phyloP scores from a whole-genome alignment of 2,888 invertebrate species.

The Cylindroiulus punctatus region DNA sequence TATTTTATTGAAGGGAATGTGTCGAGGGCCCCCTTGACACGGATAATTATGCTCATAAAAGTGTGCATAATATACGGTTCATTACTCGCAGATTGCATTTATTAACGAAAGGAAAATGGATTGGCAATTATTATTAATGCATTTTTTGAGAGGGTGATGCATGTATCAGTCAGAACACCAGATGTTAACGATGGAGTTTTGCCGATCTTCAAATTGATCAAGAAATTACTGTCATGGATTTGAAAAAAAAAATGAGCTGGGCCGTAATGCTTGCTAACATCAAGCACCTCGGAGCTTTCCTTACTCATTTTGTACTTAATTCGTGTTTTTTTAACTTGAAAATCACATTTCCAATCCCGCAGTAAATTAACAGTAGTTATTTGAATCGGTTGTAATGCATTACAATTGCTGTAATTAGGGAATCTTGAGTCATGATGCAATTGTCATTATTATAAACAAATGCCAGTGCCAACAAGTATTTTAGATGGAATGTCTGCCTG shows the following conservation, averaged over 20 bases:
- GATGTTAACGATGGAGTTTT: not conserved
- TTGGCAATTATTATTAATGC: conserved; percentile 22
- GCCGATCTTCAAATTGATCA: not conserved
- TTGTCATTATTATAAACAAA: too few species aligned
- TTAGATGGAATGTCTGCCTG: not conserved
- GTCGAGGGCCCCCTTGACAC: not conserved
- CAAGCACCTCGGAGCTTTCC: not conserved
- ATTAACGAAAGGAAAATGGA: conserved; percentile 26
- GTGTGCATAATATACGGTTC: not conserved
- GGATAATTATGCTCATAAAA: not conserved
- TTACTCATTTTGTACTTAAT: not conserved
- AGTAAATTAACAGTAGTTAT: too few species aligned
- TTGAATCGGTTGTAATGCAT: too few species aligned
- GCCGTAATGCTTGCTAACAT: not conserved
- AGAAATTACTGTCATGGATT: not conserved
- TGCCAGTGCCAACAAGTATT: not conserved
- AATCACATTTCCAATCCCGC: not conserved
- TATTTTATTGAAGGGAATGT: not conserved
- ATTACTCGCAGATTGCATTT: not conserved
- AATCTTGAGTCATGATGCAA: too few species aligned
- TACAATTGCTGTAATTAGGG: too few species aligned
- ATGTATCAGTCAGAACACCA: not conserved
- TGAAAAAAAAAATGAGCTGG: not conserved
- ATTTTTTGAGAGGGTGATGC: conserved; percentile 1
- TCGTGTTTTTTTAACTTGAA: not conserved